phyloP scores from a whole-genome alignment of 2,888 invertebrate genomes.

The Tryphoninae sp. region DNA sequence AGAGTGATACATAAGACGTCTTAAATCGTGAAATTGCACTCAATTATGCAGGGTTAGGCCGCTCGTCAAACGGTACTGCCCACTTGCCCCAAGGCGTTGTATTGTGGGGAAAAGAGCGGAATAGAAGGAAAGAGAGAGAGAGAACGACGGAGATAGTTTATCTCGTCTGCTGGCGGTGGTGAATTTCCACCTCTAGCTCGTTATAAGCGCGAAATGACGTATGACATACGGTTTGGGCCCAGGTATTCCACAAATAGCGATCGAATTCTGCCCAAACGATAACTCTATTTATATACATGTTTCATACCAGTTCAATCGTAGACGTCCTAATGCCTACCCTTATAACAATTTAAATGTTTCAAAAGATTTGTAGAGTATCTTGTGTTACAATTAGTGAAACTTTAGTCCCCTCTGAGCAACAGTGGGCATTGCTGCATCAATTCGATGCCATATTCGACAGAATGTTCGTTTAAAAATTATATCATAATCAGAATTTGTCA shows the following conservation, averaged over 20 bases:
- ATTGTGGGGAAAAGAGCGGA: conserved; percentile 41
- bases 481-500: too few relatives aligned
- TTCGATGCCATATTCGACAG: too few relatives aligned
- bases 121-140: conserved; percentile 58
- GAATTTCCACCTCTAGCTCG: conserved; percentile 53
- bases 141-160: conserved; percentile 64
- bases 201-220: conserved; percentile 57
- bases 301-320: background rate
- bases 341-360: too few relatives aligned
- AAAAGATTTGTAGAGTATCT: too few relatives aligned
- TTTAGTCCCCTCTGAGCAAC: too few relatives aligned
- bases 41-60: conserved; percentile 71
- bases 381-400: too few relatives aligned
- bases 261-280: conserved; percentile 23
- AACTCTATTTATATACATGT: background rate
- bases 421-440: too few relatives aligned
- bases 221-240: conserved; percentile 45
- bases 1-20: conserved; percentile 60
- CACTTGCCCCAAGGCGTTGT: conserved; percentile 65
- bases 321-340: background rate
- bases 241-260: conserved; percentile 35
- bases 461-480: too few relatives aligned
- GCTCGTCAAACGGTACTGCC: conserved; percentile 73
- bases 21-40: conserved; percentile 72
- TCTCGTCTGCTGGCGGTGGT: conserved; percentile 69